phyloP scores from a whole-genome alignment of 2,888 invertebrate genomes.

The Pachycephus smyrnensis region DNA sequence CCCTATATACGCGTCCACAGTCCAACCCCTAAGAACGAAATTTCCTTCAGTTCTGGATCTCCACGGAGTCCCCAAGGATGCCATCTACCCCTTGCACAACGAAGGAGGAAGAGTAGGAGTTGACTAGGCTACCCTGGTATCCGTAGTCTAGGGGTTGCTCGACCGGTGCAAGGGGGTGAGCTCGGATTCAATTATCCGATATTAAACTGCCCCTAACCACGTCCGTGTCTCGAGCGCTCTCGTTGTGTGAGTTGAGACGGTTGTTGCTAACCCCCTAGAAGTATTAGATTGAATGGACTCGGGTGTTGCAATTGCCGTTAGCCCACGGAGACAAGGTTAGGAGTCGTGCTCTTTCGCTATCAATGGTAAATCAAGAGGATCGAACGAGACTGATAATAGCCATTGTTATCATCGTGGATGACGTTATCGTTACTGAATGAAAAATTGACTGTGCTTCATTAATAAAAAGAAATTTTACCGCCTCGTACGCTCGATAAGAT shows the following conservation, averaged over 20 bases:
- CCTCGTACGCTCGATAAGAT: too few relatives aligned
- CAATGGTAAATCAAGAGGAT: too few relatives aligned
- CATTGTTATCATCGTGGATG: too few relatives aligned
- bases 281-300: slow-evolving; percentile 66
- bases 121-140: slow-evolving; percentile 13
- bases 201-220: slow-evolving; percentile 66
- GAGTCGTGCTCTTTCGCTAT: slow-evolving; percentile 8
- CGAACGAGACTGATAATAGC: too few relatives aligned
- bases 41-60: too few relatives aligned
- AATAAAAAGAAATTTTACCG: too few relatives aligned
- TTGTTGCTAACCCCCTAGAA: slow-evolving; percentile 51
- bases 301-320: slow-evolving; percentile 61
- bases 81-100: slow-evolving; percentile 12
- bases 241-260: slow-evolving; percentile 58
- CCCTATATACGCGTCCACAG: slow-evolving; percentile 37
- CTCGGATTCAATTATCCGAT: slow-evolving; percentile 67
- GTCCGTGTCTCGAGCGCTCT: slow-evolving; percentile 46
- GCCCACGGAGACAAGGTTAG: slow-evolving; percentile 53
- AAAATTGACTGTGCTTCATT: too few relatives aligned
- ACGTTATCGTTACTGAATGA: too few relatives aligned
- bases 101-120: slow-evolving; percentile 29
- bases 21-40: slow-evolving; percentile 26
- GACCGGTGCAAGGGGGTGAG: slow-evolving; percentile 26
- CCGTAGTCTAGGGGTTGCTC: too few relatives aligned
- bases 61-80: too few relatives aligned